phyloP scores from a whole-genome alignment of 2,888 invertebrate species.

The Pherbina coryleti region DNA sequence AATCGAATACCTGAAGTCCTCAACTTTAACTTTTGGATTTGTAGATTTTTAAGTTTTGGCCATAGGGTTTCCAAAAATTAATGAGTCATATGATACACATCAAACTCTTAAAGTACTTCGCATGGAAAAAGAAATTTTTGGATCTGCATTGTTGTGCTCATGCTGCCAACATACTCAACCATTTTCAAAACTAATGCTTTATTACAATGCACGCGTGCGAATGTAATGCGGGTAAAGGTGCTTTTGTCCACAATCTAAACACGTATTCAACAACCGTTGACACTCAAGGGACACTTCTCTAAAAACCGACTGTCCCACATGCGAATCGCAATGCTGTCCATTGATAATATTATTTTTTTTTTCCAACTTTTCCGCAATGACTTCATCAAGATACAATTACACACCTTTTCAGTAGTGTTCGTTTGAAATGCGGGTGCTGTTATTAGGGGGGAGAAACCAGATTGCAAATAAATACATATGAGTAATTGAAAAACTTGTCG shows the following conservation, averaged over 20 bases:
- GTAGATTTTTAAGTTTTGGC: too few relatives aligned
- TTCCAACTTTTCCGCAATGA: constrained; percentile 9
- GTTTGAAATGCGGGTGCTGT: constrained; percentile 22
- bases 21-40: too few relatives aligned
- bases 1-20: too few relatives aligned
- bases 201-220: constrained; percentile 15
- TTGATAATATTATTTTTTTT: not conserved
- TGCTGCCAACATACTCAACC: too few relatives aligned
- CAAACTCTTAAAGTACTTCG: too few relatives aligned
- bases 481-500: too few relatives aligned
- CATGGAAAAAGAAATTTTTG: too few relatives aligned
- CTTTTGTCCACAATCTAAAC: not conserved
- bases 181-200: not conserved
- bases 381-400: constrained; percentile 26
- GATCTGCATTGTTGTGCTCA: too few relatives aligned
- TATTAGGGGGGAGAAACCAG: not conserved
- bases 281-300: not conserved
- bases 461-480: too few relatives aligned
- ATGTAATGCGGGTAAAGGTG: constrained; percentile 35
- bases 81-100: too few relatives aligned
- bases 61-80: too few relatives aligned
- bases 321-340: not conserved
- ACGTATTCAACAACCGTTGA: not conserved
- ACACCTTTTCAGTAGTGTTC: not conserved
- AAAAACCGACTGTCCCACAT: constrained; percentile 7